phyloP scores from a whole-genome alignment of 1,140 invertebrate species.

The Pseudomyrmex concolor region DNA sequence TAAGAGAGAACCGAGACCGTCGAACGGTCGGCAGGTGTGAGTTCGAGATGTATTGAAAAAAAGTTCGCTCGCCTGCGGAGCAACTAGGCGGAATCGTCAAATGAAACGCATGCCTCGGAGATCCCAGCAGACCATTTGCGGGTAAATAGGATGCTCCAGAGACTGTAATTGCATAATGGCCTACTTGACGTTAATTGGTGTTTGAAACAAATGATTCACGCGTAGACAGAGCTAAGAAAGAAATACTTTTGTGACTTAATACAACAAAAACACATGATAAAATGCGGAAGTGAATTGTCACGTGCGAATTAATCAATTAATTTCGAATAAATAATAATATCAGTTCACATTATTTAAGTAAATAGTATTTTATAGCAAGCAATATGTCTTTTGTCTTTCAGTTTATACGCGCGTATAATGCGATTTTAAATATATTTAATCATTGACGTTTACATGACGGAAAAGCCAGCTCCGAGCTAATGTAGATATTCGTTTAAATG shows the following conservation, averaged over 20 bases:
- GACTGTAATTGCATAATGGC: constrained; percentile 43
- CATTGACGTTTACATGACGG: not conserved
- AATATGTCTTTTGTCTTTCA: no score
- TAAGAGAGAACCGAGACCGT: constrained; percentile 17
- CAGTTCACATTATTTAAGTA: no score
- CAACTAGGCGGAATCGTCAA: constrained; percentile 51
- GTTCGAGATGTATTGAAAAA: constrained; percentile 65
- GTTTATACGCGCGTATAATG: not conserved
- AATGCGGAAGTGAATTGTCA: not conserved
- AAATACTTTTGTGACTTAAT: constrained; percentile 13
- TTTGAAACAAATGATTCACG: not conserved
- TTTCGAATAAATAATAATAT: constrained; percentile 19
- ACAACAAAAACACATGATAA: not conserved
- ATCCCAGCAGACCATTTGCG: not conserved
- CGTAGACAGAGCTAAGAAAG: not conserved
- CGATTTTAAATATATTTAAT: not conserved
- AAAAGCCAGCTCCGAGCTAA: not conserved
- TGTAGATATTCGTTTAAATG: constrained; percentile 11
- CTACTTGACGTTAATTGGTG: constrained; percentile 36
- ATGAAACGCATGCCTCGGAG: not conserved
- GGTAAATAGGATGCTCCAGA: not conserved
- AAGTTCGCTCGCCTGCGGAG: constrained; percentile 8
- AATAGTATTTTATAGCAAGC: no score
- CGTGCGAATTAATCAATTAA: not conserved
- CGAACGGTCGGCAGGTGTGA: constrained; percentile 75